These are phyloP conservation scores for Cliona cf. orientalis DNA, from an alignment of 37 sponge, comb jelly and placozoan genomes.

Conservation along the genomic window DNA sequence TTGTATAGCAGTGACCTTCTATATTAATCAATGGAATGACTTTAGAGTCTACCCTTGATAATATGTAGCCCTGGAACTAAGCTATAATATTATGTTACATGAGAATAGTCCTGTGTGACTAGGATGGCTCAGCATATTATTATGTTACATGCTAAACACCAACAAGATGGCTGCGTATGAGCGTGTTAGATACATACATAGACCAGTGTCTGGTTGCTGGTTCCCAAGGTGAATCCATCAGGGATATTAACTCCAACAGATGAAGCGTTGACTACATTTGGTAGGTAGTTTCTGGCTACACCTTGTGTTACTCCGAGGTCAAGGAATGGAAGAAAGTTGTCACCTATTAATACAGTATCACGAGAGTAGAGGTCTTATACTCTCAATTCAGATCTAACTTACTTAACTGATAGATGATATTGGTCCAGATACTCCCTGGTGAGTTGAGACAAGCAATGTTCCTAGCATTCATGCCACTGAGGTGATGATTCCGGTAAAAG, in stretches of 20 bases:
- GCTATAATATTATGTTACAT: too few relatives aligned
- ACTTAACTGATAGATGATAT: constrained; percentile 22
- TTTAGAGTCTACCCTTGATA: too few relatives aligned
- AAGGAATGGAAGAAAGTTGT: constrained; percentile 27
- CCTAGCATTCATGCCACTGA: neutral
- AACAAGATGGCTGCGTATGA: neutral
- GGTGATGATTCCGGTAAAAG: constrained; percentile 10
- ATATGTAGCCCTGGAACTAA: neutral
- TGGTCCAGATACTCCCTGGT: constrained; percentile 16
- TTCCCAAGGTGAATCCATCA: constrained; percentile 15
- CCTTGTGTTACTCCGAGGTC: constrained; percentile 5
- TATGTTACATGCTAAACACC: too few relatives aligned
- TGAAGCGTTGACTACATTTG: neutral
- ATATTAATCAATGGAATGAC: too few relatives aligned
- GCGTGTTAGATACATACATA: constrained; percentile 31
- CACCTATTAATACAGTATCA: neutral
- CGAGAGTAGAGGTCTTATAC: neutral
- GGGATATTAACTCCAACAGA: constrained; percentile 7
- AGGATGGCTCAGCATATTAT: too few relatives aligned
- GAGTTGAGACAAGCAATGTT: constrained; percentile 28
- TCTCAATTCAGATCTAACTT: neutral
- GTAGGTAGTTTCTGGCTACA: neutral
- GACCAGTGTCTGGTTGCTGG: constrained; percentile 4
- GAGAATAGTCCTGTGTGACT: too few relatives aligned
- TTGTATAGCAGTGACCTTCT: too few relatives aligned